These are phyloP conservation scores for Zeus faber DNA, from an alignment of 2,113 vertebrate species.

Conservation along the genomic window DNA sequence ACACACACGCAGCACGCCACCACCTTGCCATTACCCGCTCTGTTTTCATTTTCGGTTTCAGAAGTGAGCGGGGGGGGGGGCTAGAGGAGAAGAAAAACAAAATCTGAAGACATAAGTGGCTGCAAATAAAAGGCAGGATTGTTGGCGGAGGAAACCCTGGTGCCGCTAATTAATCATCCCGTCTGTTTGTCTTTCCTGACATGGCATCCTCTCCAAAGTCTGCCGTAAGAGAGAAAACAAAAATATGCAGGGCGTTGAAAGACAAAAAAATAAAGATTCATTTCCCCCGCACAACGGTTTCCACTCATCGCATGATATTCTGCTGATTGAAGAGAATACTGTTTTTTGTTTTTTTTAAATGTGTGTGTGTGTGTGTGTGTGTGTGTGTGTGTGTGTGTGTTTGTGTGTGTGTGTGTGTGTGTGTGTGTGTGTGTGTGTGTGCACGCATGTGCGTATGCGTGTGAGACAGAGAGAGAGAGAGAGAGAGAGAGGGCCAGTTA, in stretches of 20 bases:
- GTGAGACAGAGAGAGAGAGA: too few species aligned
- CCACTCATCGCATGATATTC: constrained; percentile 43
- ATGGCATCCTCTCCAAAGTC: constrained; percentile 66
- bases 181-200: constrained; percentile 72
- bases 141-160: constrained; percentile 58
- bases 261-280: constrained; percentile 57
- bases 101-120: constrained; percentile 27
- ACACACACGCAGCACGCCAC: constrained; percentile 51
- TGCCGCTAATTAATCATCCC: constrained; percentile 69
- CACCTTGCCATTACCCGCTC: constrained; percentile 60
- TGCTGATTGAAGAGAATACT: constrained; percentile 31
- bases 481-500: too few species aligned
- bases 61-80: constrained; percentile 36
- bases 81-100: constrained; percentile 60
- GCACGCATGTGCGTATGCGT: too few species aligned
- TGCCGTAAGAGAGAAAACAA: constrained; percentile 69
- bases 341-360: too few species aligned
- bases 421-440: constrained; percentile 49
- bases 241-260: constrained; percentile 55
- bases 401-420: constrained; percentile 49
- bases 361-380: constrained; percentile 47
- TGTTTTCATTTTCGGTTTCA: constrained; percentile 58
- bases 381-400: too few species aligned
- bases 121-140: constrained; percentile 57
- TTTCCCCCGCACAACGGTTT: constrained; percentile 55